Base-by-base conservation (phyloP, 2,797 vertebrate genomes). In the Onychomys leucogaster region DNA sequence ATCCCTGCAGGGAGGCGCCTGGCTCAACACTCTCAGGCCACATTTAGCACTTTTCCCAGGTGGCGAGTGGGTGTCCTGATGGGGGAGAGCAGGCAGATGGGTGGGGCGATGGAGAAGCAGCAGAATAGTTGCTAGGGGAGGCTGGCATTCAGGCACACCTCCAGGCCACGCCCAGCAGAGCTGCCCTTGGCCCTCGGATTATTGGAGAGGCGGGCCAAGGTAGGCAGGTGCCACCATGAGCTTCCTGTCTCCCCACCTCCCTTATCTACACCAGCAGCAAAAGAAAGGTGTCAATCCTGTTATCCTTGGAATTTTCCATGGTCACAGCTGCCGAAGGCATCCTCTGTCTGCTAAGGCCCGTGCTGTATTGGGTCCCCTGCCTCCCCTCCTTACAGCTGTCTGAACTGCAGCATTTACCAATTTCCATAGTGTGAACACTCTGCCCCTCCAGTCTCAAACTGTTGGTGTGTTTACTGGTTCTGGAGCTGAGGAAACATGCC, bases 51-150 rank as follows among this genome's bases (percentile, higher is more conserved):
- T 43, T 67, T 37, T 73, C 81, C 95, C 96, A 97, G 97, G 97
- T 96, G 97, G 97, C 32, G 6, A 89, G 96, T 95, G 91, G 96
- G 93, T 57, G 95, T 91, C 89, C 77, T 93, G 95, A 96, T 59
- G 23, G 92, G 92, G 92, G 52, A 77, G 91, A 14, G 52, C 43
- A 41, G 89, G 88, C 41, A 34, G 92, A 75, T n/a, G 93, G 93
- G 73, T 9, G 63, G 93, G 76, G 65, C 2, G 0, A 32, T 2
- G 52, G 55, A 59, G 71, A 83, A 83, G n/a, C 71, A 0, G 14
- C 29, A 32, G 23, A 43, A 57, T 86, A 55, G 87, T 75, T 63
- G 85, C 87, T 27, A 37, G 32, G 49, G 67, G 81, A 85, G 46
- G 67, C 92, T 90, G 81, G 63, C 52, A 21, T 77, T 34, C 63